A percentile compares a stretch with the other conserved stretches of the same genome.
phyloP scores from a whole-genome alignment of 1,140 invertebrate genomes.

The Leptopilina clavipes region DNA sequence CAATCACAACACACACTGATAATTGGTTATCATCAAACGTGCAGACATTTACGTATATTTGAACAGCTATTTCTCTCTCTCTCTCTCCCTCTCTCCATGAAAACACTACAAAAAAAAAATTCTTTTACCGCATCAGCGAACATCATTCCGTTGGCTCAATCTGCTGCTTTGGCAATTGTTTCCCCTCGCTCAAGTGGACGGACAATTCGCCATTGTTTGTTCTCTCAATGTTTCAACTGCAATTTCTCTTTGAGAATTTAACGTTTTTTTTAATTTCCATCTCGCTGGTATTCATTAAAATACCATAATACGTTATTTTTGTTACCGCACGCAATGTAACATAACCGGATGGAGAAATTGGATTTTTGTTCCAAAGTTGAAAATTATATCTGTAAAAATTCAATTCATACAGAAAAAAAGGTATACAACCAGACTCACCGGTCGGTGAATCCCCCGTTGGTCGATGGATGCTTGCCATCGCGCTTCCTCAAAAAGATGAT shows the following conservation, averaged over 20 bases:
- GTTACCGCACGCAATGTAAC: too few relatives aligned
- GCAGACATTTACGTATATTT: background rate
- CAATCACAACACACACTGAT: conserved; percentile 24
- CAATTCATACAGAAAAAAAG: too few relatives aligned
- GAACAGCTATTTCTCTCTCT: background rate
- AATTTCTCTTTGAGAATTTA: background rate
- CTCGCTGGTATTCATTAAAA: background rate
- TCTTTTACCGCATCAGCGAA: conserved; percentile 6
- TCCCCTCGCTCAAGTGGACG: background rate
- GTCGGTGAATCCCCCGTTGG: too few relatives aligned
- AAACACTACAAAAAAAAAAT: background rate
- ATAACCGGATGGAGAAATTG: too few relatives aligned
- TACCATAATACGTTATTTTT: background rate
- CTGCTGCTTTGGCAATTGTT: conserved; percentile 1
- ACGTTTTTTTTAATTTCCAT: background rate
- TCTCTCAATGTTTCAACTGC: background rate
- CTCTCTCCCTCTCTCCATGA: background rate
- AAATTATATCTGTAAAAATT: too few relatives aligned
- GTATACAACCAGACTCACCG: too few relatives aligned
- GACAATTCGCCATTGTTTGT: conserved; percentile 1
- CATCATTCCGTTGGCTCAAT: conserved; percentile 5
- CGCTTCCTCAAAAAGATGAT: too few relatives aligned
- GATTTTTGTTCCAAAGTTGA: too few relatives aligned
- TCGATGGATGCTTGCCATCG: too few relatives aligned
- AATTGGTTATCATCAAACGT: conserved; percentile 23